phyloP scores from a whole-genome alignment of 2,888 invertebrate genomes.

The Pheosia gnoma region DNA sequence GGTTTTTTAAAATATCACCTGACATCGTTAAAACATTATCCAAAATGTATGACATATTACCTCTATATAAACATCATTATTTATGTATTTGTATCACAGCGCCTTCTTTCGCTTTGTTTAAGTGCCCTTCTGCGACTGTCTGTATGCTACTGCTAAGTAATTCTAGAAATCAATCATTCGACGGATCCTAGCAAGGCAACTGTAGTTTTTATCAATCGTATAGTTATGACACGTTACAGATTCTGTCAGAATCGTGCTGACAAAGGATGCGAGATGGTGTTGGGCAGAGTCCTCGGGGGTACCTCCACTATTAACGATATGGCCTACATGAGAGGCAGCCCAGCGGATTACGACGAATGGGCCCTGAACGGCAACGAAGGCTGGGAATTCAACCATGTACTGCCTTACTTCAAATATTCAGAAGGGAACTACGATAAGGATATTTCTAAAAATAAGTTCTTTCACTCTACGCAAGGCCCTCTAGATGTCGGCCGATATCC shows the following conservation, averaged over 20 bases:
- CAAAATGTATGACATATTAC: too few relatives aligned
- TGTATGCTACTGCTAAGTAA: background rate
- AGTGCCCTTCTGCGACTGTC: too few relatives aligned
- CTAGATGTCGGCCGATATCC: slow-evolving; percentile 75
- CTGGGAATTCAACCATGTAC: slow-evolving; percentile 69
- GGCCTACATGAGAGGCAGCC: slow-evolving; percentile 77
- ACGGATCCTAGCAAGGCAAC: slow-evolving; percentile 33
- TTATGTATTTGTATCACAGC: too few relatives aligned
- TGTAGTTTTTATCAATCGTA: slow-evolving; percentile 48
- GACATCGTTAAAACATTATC: too few relatives aligned
- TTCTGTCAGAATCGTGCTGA: slow-evolving; percentile 69
- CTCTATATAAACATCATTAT: too few relatives aligned
- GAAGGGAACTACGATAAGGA: slow-evolving; percentile 80
- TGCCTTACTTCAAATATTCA: slow-evolving; percentile 77
- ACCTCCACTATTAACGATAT: slow-evolving; percentile 75
- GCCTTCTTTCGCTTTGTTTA: too few relatives aligned
- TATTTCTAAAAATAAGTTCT: slow-evolving; percentile 70
- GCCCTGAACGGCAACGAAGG: slow-evolving; percentile 71
- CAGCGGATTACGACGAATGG: slow-evolving; percentile 79
- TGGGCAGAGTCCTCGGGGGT: slow-evolving; percentile 74
- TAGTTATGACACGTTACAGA: slow-evolving; percentile 57
- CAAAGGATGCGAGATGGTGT: slow-evolving; percentile 71
- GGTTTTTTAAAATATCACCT: slow-evolving; percentile 7
- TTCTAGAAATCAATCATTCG: slow-evolving; percentile 19
- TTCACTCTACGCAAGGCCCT: slow-evolving; percentile 76